These are phyloP conservation scores for Agriopis leucophaearia DNA, from an alignment of 2,888 invertebrate species.

Conservation along the genomic window DNA sequence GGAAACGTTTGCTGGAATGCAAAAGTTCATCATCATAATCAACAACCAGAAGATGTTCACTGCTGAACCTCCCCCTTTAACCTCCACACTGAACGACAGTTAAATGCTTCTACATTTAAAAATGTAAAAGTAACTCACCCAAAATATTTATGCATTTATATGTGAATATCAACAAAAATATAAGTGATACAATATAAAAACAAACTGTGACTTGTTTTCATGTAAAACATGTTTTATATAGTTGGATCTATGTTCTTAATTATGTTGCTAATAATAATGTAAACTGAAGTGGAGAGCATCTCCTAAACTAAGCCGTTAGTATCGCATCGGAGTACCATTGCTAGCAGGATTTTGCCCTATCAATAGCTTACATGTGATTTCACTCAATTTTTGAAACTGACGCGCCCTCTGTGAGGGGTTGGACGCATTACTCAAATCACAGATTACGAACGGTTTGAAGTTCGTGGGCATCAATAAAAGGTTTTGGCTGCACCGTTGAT, in stretches of 20 bases:
- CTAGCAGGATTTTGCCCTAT: constrained; percentile 67
- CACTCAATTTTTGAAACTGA: constrained; percentile 85
- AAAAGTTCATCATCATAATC: too few species aligned
- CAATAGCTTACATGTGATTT: constrained; percentile 83
- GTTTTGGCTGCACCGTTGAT: constrained; percentile 45
- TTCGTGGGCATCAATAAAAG: constrained; percentile 54
- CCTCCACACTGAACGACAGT: too few species aligned
- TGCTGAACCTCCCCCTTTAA: too few species aligned
- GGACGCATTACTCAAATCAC: constrained; percentile 74
- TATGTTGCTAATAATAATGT: not conserved
- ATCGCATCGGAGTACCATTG: constrained; percentile 54
- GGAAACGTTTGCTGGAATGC: too few species aligned
- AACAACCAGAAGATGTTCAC: too few species aligned
- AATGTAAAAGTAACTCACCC: too few species aligned
- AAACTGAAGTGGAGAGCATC: constrained; percentile 2
- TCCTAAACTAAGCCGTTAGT: constrained; percentile 31
- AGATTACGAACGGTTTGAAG: constrained; percentile 64
- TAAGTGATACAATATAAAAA: too few species aligned
- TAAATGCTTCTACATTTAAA: too few species aligned
- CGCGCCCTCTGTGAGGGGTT: constrained; percentile 71
- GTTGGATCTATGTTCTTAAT: not conserved
- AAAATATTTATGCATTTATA: too few species aligned
- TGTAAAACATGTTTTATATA: too few species aligned
- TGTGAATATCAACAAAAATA: too few species aligned
- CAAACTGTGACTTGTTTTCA: too few species aligned